Evolutionary conservation across 2,797 vertebrate genomes (phyloP).

Genomic region (Gallinago stenura): DNA sequence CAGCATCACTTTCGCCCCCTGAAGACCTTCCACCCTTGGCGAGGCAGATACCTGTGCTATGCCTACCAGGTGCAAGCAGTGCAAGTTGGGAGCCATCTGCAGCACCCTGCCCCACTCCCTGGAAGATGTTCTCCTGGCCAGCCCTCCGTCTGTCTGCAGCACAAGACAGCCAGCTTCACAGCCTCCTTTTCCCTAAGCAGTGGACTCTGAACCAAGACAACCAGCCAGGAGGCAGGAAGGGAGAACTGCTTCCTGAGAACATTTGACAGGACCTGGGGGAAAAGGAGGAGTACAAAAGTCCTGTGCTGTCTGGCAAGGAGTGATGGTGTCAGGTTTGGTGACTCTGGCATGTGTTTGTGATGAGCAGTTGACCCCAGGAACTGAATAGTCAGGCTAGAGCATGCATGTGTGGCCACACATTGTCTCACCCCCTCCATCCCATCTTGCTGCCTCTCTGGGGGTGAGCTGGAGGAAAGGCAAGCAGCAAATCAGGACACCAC

Average conservation of each 20-base stretch:
- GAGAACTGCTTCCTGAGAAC: not conserved
- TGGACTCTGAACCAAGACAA: not conserved
- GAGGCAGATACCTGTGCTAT: not conserved
- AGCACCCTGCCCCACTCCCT: not conserved
- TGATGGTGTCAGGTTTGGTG: not conserved
- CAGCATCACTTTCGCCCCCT: not conserved
- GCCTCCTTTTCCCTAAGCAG: not conserved
- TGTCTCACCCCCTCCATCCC: not conserved
- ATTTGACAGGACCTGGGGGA: not conserved
- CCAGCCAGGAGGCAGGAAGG: not conserved
- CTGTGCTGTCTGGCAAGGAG: not conserved
- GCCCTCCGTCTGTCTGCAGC: not conserved
- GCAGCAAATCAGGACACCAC: not conserved
- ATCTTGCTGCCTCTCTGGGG: not conserved
- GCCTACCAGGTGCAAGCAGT: not conserved
- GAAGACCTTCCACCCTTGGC: not conserved
- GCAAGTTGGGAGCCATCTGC: not conserved
- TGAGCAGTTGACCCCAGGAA: not conserved
- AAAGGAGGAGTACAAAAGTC: not conserved
- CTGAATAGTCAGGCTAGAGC: not conserved
- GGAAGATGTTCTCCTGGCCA: not conserved
- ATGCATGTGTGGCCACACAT: fast-evolving
- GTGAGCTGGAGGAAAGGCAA: not conserved
- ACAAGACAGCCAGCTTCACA: not conserved
- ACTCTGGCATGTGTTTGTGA: not conserved